Evolutionary conservation across 2,888 invertebrate genomes (phyloP).

Genomic region (Esperia sulphurella): DNA sequence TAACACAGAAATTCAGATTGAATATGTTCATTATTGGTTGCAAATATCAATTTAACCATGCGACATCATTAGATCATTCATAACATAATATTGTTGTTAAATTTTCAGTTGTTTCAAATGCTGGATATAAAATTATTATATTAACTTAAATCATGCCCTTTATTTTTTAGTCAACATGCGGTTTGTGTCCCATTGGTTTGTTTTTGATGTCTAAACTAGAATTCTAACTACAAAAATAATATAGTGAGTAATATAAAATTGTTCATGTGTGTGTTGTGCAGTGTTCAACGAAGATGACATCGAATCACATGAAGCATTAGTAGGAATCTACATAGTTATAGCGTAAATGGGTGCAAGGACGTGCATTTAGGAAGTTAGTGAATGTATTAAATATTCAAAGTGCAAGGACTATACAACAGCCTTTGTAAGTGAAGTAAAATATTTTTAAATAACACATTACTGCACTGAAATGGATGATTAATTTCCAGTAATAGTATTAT

Average conservation of each 20-base stretch:
- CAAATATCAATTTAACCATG: too few relatives aligned
- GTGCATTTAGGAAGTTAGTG: background rate
- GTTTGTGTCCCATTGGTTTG: background rate
- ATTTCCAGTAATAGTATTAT: too few relatives aligned
- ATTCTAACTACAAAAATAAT: too few relatives aligned
- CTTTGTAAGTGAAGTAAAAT: conserved; percentile 1
- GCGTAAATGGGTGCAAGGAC: conserved; percentile 6
- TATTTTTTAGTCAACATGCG: background rate
- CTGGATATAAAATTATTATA: too few relatives aligned
- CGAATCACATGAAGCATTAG: conserved; percentile 12
- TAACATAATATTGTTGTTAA: too few relatives aligned
- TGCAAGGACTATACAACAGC: background rate
- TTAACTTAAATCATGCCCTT: too few relatives aligned
- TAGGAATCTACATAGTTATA: conserved; percentile 6
- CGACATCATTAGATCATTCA: too few relatives aligned
- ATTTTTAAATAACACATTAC: conserved; percentile 21
- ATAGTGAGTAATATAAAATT: too few relatives aligned
- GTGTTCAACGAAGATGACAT: conserved; percentile 10
- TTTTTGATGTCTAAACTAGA: background rate
- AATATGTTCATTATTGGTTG: too few relatives aligned
- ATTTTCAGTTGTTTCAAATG: too few relatives aligned
- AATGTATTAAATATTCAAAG: background rate
- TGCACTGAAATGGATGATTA: conserved; percentile 35
- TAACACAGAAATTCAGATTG: too few relatives aligned
- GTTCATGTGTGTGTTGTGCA: conserved; percentile 5